These are phyloP conservation scores for Drosophila neotestacea DNA, from an alignment of 2,888 invertebrate genomes.

Conservation along the genomic window DNA sequence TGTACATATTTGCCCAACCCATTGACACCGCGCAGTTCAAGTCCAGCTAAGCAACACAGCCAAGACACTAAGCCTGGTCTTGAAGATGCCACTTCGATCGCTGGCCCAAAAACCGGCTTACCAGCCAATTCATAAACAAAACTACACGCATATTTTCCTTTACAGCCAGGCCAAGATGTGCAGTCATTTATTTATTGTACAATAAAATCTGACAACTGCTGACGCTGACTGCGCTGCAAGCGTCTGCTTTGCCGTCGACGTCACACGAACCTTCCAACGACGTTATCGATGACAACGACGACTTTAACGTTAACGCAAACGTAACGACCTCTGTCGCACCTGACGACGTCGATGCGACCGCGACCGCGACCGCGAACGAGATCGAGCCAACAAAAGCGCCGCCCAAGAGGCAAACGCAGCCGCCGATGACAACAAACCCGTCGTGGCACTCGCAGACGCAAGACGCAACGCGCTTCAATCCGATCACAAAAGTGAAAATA, in stretches of 20 bases:
- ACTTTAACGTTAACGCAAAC: constrained; percentile 38
- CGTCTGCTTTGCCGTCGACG: constrained; percentile 20
- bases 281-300: constrained; percentile 17
- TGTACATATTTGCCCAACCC: constrained; percentile 45
- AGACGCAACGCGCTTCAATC: constrained; percentile 67
- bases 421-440: constrained; percentile 78
- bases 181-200: constrained; percentile 70
- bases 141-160: constrained; percentile 49
- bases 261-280: constrained; percentile 56
- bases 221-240: constrained; percentile 29
- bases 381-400: constrained; percentile 76
- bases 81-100: constrained; percentile 16
- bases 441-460: constrained; percentile 77
- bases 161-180: constrained; percentile 56
- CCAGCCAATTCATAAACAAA: constrained; percentile 63
- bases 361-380: constrained; percentile 60
- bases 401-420: constrained; percentile 76
- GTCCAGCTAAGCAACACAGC: constrained; percentile 36
- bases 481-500: constrained; percentile 67
- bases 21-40: constrained; percentile 49
- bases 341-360: constrained; percentile 43
- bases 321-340: constrained; percentile 54
- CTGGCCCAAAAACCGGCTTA: constrained; percentile 63
- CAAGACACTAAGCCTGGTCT: constrained; percentile 8
- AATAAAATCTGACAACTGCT: constrained; percentile 55